phyloP scores from a whole-genome alignment of 2,888 invertebrate species.

The Spialia ferax region DNA sequence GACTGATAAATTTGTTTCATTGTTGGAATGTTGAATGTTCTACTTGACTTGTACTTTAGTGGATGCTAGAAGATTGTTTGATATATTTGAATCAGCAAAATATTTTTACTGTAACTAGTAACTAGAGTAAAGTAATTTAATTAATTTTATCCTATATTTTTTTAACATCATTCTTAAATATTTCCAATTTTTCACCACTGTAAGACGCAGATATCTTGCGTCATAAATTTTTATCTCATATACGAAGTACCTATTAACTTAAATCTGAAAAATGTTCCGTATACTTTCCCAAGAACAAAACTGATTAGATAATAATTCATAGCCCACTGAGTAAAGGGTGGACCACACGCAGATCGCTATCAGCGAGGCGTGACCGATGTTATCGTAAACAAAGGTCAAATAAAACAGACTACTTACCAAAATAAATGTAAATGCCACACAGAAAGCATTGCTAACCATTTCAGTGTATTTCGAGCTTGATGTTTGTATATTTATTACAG shows the following conservation, averaged over 20 bases:
- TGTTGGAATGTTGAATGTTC: not conserved
- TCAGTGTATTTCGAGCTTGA: not conserved
- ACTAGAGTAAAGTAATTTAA: no score
- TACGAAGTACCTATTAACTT: no score
- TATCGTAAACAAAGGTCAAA: constrained; percentile 35
- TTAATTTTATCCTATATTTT: no score
- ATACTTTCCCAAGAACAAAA: constrained; percentile 25
- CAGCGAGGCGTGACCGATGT: constrained; percentile 2
- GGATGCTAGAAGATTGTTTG: no score
- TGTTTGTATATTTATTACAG: not conserved
- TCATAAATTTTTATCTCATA: no score
- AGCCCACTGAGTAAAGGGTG: constrained; percentile 42
- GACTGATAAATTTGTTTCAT: constrained; percentile 3
- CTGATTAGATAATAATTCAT: constrained; percentile 42
- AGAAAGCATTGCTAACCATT: not conserved
- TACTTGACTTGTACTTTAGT: no score
- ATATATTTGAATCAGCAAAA: no score
- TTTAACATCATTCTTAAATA: no score
- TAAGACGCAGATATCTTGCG: no score
- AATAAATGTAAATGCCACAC: not conserved
- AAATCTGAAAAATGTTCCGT: not conserved
- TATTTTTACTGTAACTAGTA: no score
- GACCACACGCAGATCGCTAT: constrained; percentile 15
- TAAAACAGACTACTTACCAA: not conserved
- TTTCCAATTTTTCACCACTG: no score